Conservation (phyloP, 2,113 vertebrate genomes). For the Murina feae region DNA sequence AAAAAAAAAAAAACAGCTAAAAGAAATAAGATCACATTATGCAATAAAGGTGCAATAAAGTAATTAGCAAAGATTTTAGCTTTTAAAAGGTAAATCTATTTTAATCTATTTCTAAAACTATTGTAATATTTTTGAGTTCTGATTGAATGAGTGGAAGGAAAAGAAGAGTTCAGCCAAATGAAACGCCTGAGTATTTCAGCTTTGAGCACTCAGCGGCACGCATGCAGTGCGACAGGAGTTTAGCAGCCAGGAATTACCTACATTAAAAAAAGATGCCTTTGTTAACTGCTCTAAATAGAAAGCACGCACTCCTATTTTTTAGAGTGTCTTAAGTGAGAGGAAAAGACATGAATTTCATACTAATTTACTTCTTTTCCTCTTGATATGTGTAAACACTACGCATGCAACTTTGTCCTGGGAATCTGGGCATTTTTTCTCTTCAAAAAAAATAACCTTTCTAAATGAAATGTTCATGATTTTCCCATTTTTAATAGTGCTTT, state of each 20-base stretch:
- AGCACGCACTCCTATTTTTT: slow-evolving; percentile 45
- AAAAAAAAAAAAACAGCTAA: neutral
- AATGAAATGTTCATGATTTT: neutral
- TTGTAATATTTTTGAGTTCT: neutral
- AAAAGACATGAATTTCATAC: slow-evolving; percentile 21
- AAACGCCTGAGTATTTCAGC: neutral
- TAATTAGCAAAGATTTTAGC: neutral
- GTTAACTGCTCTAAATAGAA: slow-evolving; percentile 63
- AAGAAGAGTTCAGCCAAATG: slow-evolving; percentile 31
- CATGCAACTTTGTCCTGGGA: neutral
- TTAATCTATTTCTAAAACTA: neutral
- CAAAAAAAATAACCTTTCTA: neutral
- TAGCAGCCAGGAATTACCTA: neutral
- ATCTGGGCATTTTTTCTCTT: neutral
- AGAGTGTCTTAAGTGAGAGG: slow-evolving; percentile 6
- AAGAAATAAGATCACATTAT: neutral
- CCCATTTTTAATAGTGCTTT: neutral
- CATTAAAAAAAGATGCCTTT: slow-evolving; percentile 6
- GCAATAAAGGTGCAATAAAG: neutral
- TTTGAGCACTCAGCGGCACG: neutral
- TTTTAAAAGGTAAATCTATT: neutral
- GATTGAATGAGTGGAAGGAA: slow-evolving; percentile 49
- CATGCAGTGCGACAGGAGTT: neutral
- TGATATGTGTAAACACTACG: neutral
- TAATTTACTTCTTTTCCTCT: slow-evolving; percentile 43